Percentiles rank a stretch among this genome's conserved stretches.
Evolutionary conservation across 1,140 invertebrate species (phyloP).

Genomic region (Sinonovacula constricta): DNA sequence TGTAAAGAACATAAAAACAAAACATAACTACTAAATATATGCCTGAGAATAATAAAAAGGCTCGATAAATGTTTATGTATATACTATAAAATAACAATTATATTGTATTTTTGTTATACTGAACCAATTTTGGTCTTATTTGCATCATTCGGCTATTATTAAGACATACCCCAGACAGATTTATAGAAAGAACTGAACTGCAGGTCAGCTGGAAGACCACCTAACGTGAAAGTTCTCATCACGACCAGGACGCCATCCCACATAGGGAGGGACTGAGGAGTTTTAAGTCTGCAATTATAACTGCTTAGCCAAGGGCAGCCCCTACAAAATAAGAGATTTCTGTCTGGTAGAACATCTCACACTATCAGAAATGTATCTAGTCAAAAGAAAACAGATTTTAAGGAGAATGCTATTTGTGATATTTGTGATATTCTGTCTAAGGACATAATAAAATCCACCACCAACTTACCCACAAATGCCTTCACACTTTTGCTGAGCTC

Average conservation of each 20-base stretch:
- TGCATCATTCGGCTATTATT: too few species aligned
- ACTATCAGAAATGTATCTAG: too few species aligned
- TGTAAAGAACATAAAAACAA: not conserved
- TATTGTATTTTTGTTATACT: too few species aligned
- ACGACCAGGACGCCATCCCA: not conserved
- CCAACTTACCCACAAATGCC: slow-evolving; percentile 70
- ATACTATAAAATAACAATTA: too few species aligned
- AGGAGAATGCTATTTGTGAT: too few species aligned
- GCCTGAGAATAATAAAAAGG: not conserved
- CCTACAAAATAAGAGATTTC: not conserved
- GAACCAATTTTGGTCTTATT: too few species aligned
- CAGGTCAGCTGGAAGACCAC: not conserved
- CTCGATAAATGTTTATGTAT: not conserved
- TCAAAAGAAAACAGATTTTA: too few species aligned
- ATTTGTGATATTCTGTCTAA: too few species aligned
- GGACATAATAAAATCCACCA: too few species aligned
- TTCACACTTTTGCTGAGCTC: slow-evolving; percentile 70
- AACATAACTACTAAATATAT: not conserved
- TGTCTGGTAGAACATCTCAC: too few species aligned
- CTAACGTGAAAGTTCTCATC: not conserved
- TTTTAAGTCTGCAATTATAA: not conserved
- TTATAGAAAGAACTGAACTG: too few species aligned
- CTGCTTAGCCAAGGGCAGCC: not conserved
- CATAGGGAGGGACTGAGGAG: not conserved
- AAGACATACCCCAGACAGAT: too few species aligned